Percentiles rank a stretch among this genome's conserved stretches.
Conservation (phyloP, 2,797 vertebrate genomes). For the Chelidonichthys spinosus region DNA sequence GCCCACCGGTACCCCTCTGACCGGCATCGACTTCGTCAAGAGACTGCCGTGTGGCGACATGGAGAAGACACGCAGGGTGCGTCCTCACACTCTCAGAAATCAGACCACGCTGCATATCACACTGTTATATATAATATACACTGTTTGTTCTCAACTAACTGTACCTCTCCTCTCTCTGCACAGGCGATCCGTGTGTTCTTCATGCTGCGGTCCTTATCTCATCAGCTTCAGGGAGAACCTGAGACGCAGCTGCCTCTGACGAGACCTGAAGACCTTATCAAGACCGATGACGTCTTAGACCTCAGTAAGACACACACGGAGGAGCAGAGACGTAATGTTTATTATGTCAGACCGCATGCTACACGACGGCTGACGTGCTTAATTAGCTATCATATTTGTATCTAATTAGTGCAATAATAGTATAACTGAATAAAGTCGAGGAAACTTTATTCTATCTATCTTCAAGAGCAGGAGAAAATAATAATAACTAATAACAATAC, state of each 20-base stretch:
- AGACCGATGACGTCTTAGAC: slow-evolving; percentile 96
- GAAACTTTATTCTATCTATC: background rate
- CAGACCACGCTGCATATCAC: background rate
- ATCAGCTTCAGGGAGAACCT: slow-evolving; percentile 90
- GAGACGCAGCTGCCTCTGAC: slow-evolving; percentile 97
- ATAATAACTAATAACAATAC: background rate
- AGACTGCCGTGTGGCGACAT: slow-evolving; percentile 96
- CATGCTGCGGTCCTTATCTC: slow-evolving; percentile 93
- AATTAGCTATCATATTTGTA: background rate
- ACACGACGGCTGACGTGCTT: background rate
- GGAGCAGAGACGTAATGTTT: background rate
- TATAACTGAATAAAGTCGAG: background rate
- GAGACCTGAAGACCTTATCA: slow-evolving; percentile 94
- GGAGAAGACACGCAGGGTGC: slow-evolving; percentile 94
- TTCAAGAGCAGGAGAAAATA: background rate
- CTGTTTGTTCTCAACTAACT: too few relatives aligned
- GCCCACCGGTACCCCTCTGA: slow-evolving; percentile 96
- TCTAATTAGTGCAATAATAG: background rate
- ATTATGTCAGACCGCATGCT: background rate
- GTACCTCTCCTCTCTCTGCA: slow-evolving; percentile 5
- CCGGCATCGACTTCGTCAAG: slow-evolving; percentile 98
- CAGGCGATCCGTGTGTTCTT: slow-evolving; percentile 98
- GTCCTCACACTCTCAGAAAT: slow-evolving; percentile 44
- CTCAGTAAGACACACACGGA: slow-evolving; percentile 86
- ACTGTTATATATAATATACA: too few relatives aligned